Evolutionary conservation across 2,888 invertebrate species (phyloP), one percentile per base, ranked within the genome.

Genomic region (Pristionchus entomophagus): DNA sequence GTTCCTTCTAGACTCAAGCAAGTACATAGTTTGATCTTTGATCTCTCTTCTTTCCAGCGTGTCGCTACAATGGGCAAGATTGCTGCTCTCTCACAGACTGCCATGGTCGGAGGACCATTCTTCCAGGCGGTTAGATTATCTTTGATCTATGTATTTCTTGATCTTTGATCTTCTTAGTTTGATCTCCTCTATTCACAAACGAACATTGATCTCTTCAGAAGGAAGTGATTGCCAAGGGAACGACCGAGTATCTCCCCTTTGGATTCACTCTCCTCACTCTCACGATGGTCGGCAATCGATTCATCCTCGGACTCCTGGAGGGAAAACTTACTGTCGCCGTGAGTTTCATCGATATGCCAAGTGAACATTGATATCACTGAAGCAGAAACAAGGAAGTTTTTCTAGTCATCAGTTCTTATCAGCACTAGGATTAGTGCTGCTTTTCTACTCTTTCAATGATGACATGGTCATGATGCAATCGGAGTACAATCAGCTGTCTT

Each of bases 201-300:
- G n/a, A n/a, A n/a, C 56, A 17, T 45, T 45, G 45, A 51, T 35
- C 81, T 86, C 86, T 69, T 88, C 82, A 91, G 91, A 89, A 88
- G 45, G 88, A 91, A 81, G 91, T 90, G 0, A 86, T 92, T 35
- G 87, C 86, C 32, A 86, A 92, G 86, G 88, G 89, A n/a, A 91
- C 91, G 29, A 92, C 92, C 0, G 93, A 93, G 85, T 93, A 91
- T 86, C 89, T 93, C 14, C 92, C 93, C 17, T 91, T 93, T 14
- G 77, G 86, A 14, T 90, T 93, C 85, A 91, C 91, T 84, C 91
- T 90, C 85, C 92, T 91, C 17, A 85, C 92, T 19, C 89, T 91
- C 77, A 85, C 89, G n/a, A 87, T 93, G 32, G 89, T 90, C 82
- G 86, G 88, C 22, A 92, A 93, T 84, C 91, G 92, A 92, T 84